Evolutionary conservation across 2,113 vertebrate species (phyloP).

Genomic region (Pollachius pollachius): DNA sequence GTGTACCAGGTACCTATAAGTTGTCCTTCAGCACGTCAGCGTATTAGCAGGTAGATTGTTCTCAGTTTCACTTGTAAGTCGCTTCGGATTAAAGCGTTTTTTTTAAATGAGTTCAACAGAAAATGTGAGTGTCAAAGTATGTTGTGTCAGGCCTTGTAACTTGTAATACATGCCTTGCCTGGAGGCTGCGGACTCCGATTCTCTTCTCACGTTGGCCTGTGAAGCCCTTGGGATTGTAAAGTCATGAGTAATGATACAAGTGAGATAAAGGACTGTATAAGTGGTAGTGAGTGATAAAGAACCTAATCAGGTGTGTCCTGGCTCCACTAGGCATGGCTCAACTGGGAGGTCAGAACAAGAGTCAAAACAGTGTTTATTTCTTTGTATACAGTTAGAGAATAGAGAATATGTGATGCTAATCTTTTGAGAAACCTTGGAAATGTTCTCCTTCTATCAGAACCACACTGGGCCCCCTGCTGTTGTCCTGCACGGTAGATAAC

Average conservation of each 20-base stretch:
- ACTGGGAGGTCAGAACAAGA: too few relatives aligned
- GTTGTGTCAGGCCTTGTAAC: too few relatives aligned
- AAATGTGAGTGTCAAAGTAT: too few relatives aligned
- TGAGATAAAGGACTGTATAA: too few relatives aligned
- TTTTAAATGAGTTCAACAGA: too few relatives aligned
- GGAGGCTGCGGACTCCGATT: not conserved
- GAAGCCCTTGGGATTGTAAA: not conserved
- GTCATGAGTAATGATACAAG: too few relatives aligned
- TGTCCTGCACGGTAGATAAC: not conserved
- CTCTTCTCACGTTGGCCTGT: not conserved
- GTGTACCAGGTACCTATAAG: too few relatives aligned
- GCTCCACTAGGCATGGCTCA: not conserved
- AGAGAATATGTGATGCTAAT: not conserved
- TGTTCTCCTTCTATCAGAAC: not conserved
- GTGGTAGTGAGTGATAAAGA: not conserved
- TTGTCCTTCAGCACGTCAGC: too few relatives aligned
- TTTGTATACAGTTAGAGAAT: not conserved
- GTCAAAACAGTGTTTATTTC: not conserved
- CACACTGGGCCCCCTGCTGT: not conserved
- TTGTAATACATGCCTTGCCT: not conserved
- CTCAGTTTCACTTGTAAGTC: too few relatives aligned
- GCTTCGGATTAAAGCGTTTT: too few relatives aligned
- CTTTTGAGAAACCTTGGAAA: not conserved
- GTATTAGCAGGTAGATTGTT: too few relatives aligned
- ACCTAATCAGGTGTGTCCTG: not conserved